Percentiles rank a stretch among this genome's conserved stretches.
phyloP scores from a whole-genome alignment of 2,797 vertebrate species.

The Esox lucius region DNA sequence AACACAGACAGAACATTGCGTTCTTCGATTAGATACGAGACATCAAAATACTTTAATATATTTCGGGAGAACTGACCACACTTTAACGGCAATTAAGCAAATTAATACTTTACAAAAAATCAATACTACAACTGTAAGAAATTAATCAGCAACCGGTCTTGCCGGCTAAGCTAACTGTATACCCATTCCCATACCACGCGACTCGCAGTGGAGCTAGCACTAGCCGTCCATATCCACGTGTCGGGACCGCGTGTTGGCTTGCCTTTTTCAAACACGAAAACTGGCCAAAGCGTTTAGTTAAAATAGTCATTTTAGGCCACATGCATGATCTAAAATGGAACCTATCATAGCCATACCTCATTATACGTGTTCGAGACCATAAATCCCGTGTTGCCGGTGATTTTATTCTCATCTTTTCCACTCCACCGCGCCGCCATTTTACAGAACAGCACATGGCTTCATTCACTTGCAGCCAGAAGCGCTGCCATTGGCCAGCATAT shows the following conservation, averaged over 20 bases:
- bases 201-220: conserved; percentile 21
- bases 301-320: rapidly evolving
- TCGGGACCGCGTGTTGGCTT: conserved; percentile 31
- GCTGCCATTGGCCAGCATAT: conserved; percentile 42
- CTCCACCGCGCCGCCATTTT: conserved; percentile 91
- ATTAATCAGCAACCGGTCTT: neutral
- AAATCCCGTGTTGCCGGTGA: conserved; percentile 59
- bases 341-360: conserved; percentile 53
- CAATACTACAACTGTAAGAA: neutral
- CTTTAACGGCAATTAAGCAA: neutral
- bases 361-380: conserved; percentile 36
- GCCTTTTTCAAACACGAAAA: neutral
- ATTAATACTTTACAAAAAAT: neutral
- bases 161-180: neutral
- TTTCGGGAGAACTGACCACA: neutral
- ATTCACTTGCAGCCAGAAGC: neutral
- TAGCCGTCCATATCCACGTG: conserved; percentile 65
- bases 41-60: neutral
- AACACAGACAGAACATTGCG: neutral
- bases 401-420: conserved; percentile 69
- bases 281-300: neutral
- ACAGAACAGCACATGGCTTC: conserved; percentile 62
- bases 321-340: neutral
- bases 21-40: neutral
- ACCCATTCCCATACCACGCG: neutral